phyloP scores from a whole-genome alignment of 2,113 vertebrate genomes.

The Columbina picui region DNA sequence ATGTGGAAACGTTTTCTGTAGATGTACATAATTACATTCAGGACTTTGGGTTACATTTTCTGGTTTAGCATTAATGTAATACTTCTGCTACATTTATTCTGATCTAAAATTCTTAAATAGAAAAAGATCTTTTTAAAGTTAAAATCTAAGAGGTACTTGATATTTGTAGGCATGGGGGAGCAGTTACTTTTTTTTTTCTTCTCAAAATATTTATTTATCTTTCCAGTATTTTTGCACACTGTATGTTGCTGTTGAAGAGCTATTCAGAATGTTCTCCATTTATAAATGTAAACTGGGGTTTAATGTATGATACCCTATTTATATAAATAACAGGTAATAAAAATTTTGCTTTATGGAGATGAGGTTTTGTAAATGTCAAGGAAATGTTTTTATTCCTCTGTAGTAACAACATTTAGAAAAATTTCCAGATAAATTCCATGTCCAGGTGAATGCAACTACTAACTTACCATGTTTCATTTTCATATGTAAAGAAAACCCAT shows the following conservation, averaged over 20 bases:
- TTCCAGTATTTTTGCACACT: slow-evolving; percentile 18
- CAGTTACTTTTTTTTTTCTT: neutral
- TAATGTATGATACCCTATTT: slow-evolving; percentile 5
- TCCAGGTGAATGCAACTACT: neutral
- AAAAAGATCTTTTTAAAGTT: neutral
- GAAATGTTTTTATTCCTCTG: neutral
- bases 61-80: neutral
- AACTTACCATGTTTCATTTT: neutral
- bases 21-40: neutral
- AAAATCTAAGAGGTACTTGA: slow-evolving; percentile 12
- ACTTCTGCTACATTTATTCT: neutral
- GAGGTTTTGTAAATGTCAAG: neutral
- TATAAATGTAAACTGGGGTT: slow-evolving; percentile 17
- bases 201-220: slow-evolving; percentile 54
- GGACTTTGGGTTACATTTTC: neutral
- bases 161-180: neutral
- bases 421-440: neutral
- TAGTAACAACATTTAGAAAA: neutral
- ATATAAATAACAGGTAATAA: slow-evolving; percentile 44
- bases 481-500: neutral
- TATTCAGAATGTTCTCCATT: slow-evolving; percentile 5
- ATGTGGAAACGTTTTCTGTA: neutral
- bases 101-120: neutral
- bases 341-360: slow-evolving; percentile 8
- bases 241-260: slow-evolving; percentile 22